Conservation (phyloP, 2,888 invertebrate species). For the Pilophorus perplexus region DNA sequence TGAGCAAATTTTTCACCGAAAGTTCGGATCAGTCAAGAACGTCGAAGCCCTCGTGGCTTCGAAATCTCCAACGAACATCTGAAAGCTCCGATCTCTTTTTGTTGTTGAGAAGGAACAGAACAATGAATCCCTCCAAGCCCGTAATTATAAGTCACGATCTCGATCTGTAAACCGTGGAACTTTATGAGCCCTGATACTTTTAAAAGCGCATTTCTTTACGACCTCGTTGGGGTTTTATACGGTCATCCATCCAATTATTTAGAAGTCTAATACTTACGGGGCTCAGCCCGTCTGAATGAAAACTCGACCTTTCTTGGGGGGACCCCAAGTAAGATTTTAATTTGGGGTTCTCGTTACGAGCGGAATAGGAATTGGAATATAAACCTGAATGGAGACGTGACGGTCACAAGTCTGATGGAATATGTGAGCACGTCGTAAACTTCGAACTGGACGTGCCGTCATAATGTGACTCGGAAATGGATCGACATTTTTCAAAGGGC, state of each 20-base stretch:
- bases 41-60: constrained; percentile 18
- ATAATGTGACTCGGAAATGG: too few species aligned
- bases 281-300: constrained; percentile 12
- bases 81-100: constrained; percentile 26
- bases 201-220: constrained; percentile 36
- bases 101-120: constrained; percentile 14
- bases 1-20: too few species aligned
- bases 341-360: constrained; percentile 24
- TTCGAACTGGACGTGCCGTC: too few species aligned
- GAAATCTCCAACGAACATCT: constrained; percentile 8
- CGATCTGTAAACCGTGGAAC: constrained; percentile 39
- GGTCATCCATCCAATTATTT: constrained; percentile 36
- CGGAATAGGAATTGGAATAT: constrained; percentile 17
- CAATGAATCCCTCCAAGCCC: constrained; percentile 30
- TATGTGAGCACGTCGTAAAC: too few species aligned
- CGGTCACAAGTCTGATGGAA: constrained; percentile 11
- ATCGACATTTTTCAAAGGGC: too few species aligned
- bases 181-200: constrained; percentile 36
- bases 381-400: constrained; percentile 18
- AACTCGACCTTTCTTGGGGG: not conserved
- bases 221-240: constrained; percentile 18
- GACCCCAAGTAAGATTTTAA: not conserved
- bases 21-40: too few species aligned
- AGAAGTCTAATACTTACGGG: constrained; percentile 28
- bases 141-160: constrained; percentile 40